A percentile compares a stretch with the other conserved stretches of the same genome.
Conservation (phyloP, 1,140 invertebrate species). For the Drosophila biarmipes region DNA sequence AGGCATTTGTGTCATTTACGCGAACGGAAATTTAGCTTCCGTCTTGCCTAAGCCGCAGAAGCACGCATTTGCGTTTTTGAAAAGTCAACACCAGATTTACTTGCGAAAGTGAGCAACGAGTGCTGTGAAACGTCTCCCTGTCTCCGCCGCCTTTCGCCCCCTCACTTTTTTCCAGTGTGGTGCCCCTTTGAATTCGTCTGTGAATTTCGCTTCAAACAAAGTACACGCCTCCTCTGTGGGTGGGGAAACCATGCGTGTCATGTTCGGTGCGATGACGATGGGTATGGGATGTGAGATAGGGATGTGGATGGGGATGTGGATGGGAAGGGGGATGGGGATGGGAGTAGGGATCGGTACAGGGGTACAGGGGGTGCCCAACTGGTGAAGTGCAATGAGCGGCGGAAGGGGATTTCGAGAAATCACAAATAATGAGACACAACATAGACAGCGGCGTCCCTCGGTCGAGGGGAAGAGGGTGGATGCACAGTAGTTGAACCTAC, state of each 20-base stretch:
- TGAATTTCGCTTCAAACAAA: slow-evolving; percentile 6
- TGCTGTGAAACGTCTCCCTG: too few relatives aligned
- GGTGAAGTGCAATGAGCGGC: slow-evolving; percentile 47
- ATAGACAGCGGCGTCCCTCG: slow-evolving; percentile 35
- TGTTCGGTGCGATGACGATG: slow-evolving; percentile 26
- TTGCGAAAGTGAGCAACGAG: neutral
- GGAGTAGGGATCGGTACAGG: slow-evolving; percentile 10
- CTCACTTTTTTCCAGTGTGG: neutral
- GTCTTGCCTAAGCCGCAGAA: neutral
- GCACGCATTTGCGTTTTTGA: slow-evolving; percentile 1
- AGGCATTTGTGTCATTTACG: neutral
- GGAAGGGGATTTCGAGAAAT: slow-evolving; percentile 47
- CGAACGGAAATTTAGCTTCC: slow-evolving; percentile 1
- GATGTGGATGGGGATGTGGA: neutral
- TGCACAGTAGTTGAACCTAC: neutral
- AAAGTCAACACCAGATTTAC: neutral
- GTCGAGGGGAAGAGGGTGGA: neutral
- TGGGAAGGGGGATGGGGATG: neutral
- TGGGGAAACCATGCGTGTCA: slow-evolving; percentile 52
- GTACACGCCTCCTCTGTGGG: slow-evolving; percentile 22
- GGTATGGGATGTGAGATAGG: neutral
- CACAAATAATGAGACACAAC: slow-evolving; percentile 77
- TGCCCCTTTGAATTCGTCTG: slow-evolving; percentile 7
- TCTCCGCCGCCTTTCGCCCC: neutral
- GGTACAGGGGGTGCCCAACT: slow-evolving; percentile 25